Evolutionary conservation across 2,888 invertebrate genomes (phyloP).

Genomic region (Dynastes maya): DNA sequence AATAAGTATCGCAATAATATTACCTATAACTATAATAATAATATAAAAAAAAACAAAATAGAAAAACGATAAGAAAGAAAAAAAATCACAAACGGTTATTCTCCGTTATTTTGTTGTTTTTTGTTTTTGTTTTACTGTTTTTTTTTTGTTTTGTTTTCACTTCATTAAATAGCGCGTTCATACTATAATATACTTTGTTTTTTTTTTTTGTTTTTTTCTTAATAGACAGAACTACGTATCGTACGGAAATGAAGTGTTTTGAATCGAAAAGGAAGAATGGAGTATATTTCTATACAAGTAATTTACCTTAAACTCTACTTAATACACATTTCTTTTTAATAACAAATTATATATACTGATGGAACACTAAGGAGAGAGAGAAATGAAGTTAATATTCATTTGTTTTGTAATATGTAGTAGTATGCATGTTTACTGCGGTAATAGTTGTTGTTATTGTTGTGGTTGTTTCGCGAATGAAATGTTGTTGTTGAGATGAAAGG

Average conservation of each 20-base stretch:
- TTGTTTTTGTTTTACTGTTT: neutral
- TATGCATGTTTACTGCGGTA: conserved; percentile 3
- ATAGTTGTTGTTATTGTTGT: conserved; percentile 18
- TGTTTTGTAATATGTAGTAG: conserved; percentile 1
- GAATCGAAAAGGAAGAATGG: conserved; percentile 53
- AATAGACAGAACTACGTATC: conserved; percentile 53
- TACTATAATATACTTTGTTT: conserved; percentile 38
- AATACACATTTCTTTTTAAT: conserved; percentile 49
- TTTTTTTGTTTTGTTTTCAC: conserved; percentile 1
- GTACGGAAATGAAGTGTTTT: conserved; percentile 31
- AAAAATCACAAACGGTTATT: conserved; percentile 52
- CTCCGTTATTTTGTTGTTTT: neutral
- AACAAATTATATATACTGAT: conserved; percentile 54
- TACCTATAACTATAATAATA: conserved; percentile 14
- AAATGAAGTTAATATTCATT: conserved; percentile 50
- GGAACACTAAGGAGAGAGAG: conserved; percentile 53
- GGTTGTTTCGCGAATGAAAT: conserved; percentile 54
- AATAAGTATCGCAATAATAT: conserved; percentile 19
- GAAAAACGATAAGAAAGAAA: conserved; percentile 19
- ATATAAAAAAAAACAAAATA: conserved; percentile 28
- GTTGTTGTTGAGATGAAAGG: conserved; percentile 60
- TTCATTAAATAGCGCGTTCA: conserved; percentile 4
- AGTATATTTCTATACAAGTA: conserved; percentile 53
- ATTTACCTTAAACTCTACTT: conserved; percentile 53
- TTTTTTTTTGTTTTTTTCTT: neutral